Conservation (phyloP, 2,113 vertebrate genomes). For the Microtus richardsoni region DNA sequence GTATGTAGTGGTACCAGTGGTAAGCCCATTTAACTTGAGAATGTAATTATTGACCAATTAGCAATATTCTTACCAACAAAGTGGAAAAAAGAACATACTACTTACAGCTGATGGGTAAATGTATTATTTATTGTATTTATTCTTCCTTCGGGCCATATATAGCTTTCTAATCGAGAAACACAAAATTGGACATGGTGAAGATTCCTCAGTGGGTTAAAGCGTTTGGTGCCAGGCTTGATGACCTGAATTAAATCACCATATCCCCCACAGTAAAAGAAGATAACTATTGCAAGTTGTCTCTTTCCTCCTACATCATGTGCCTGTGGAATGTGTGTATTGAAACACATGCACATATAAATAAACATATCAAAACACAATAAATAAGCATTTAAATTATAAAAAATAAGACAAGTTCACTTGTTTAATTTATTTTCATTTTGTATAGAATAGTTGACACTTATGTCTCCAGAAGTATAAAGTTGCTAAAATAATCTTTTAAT, state of each 20-base stretch:
- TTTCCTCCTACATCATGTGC: not conserved
- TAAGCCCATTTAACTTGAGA: conserved; percentile 78
- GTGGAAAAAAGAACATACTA: conserved; percentile 44
- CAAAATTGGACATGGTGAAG: not conserved
- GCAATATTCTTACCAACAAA: conserved; percentile 80
- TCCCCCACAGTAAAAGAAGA: not conserved
- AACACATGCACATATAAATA: not conserved
- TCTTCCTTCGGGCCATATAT: not conserved
- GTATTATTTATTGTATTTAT: conserved; percentile 41
- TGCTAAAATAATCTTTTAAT: conserved; percentile 49
- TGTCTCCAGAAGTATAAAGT: not conserved
- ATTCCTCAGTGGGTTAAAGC: not conserved
- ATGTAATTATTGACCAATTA: conserved; percentile 85
- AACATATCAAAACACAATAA: not conserved
- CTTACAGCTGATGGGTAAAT: conserved; percentile 28
- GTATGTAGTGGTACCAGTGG: conserved; percentile 70
- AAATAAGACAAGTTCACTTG: not conserved
- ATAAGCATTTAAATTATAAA: not conserved
- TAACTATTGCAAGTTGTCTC: not conserved
- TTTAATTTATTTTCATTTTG: conserved; percentile 34
- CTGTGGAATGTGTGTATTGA: not conserved
- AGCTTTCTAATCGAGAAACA: not conserved
- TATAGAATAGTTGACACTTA: conserved; percentile 3
- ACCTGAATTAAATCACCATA: not conserved
- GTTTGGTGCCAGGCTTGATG: not conserved